Percentiles rank a stretch among this genome's conserved stretches.
phyloP scores from a whole-genome alignment of 2,797 vertebrate genomes.

The Anguilla anguilla region DNA sequence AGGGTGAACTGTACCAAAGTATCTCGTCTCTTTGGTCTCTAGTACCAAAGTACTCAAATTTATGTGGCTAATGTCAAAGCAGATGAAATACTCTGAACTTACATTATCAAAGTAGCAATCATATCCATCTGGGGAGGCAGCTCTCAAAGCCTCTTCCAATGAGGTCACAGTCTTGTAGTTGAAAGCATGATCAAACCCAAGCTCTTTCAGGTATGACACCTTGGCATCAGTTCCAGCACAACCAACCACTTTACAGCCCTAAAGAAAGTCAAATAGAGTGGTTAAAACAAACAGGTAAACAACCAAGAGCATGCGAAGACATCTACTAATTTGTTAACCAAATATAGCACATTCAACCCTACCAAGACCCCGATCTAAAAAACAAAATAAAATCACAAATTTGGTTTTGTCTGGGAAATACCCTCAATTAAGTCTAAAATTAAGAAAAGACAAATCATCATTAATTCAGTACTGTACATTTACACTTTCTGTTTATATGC shows the following conservation, averaged over 20 bases:
- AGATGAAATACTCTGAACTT: slow-evolving; percentile 45
- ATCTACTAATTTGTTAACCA: neutral
- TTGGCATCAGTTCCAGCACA: slow-evolving; percentile 83
- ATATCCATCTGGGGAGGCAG: slow-evolving; percentile 84
- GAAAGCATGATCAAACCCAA: slow-evolving; percentile 87
- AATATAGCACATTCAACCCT: neutral
- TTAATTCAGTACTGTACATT: neutral
- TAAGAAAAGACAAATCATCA: neutral
- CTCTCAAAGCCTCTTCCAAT: slow-evolving; percentile 79
- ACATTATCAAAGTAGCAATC: slow-evolving; percentile 94
- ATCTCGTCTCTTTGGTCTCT: too few relatives aligned
- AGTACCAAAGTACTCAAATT: neutral
- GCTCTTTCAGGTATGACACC: slow-evolving; percentile 80
- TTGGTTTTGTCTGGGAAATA: neutral
- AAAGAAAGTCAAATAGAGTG: neutral
- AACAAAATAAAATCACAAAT: neutral
- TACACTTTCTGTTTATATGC: neutral
- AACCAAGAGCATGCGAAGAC: neutral
- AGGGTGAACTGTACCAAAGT: too few relatives aligned
- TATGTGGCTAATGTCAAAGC: slow-evolving; percentile 19
- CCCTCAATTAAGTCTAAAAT: neutral
- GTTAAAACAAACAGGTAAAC: neutral
- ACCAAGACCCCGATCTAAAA: neutral
- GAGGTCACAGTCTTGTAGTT: slow-evolving; percentile 88
- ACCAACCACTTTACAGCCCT: slow-evolving; percentile 90